phyloP scores from a whole-genome alignment of 2,797 vertebrate genomes.

The Arremon brunneinucha region DNA sequence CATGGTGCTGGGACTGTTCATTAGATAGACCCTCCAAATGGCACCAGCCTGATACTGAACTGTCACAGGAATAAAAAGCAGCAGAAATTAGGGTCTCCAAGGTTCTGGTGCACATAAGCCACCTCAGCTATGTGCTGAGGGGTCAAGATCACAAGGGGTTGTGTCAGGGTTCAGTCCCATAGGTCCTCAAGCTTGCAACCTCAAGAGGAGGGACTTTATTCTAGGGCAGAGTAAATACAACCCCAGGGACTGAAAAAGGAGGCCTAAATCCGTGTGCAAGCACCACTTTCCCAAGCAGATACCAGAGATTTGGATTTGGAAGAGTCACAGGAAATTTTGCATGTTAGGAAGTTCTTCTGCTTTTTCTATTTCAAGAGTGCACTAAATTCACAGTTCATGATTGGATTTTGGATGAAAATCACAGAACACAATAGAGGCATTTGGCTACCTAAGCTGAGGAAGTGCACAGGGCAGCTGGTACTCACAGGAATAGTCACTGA shows the following conservation, averaged over 20 bases:
- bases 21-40: constrained; percentile 75
- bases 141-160: background rate
- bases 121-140: background rate
- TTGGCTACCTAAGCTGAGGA: background rate
- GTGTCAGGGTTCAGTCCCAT: background rate
- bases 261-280: background rate
- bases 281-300: background rate
- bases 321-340: background rate
- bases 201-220: background rate
- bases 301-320: background rate
- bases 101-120: background rate
- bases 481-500: constrained; percentile 81
- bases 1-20: constrained; percentile 71
- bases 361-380: background rate
- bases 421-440: background rate
- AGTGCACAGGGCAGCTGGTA: background rate
- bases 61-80: constrained; percentile 24
- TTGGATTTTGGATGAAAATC: background rate
- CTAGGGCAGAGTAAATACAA: background rate
- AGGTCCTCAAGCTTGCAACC: background rate
- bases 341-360: background rate
- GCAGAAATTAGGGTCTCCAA: background rate
- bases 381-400: background rate
- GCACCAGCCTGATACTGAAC: constrained; percentile 76
- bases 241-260: background rate